Base-by-base conservation (phyloP, 2,888 invertebrate species). In the Cantharis rustica region DNA sequence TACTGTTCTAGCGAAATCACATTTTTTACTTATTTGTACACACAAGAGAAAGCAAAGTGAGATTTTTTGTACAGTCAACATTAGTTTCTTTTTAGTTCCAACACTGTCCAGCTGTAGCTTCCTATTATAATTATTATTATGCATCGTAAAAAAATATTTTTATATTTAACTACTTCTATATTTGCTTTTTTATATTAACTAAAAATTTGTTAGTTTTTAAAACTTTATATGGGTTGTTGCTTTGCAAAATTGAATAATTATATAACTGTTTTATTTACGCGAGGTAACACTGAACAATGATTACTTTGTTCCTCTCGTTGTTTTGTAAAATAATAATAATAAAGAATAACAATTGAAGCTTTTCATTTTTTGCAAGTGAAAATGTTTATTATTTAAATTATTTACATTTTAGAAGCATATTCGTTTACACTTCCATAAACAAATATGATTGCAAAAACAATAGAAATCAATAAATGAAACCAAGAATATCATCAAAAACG, bases 141-240 rank as follows among this genome's bases (percentile, higher is more conserved):
- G 73, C 76, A 71, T 31, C 31, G 31, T 31, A 31, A 31, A 73
- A 20, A 74, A 78, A 76, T 77, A 79, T 71, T 75, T 80, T 79
- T 77, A 70, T 77, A 77, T 64, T 68, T 76, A 71, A 77, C 71
- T 76, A 73, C 76, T 72, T 78, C 78, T 79, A 78, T 77, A 72
- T 73, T 27, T 69, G 73, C 74, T 73, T 66, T 68, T 66, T 69
- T 74, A 80, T 80, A 81, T 80, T 81, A 81, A 81, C 80, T 80
- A 68, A 17, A 61, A 70, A 68, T 23, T 80, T 80, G 77, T 79
- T 79, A 78, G 79, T 76, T 77, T 71, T 73, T 77, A 75, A 80
- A 72, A 75, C 61, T 80, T 79, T 80, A 75, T 79, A 77, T 78
- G 79, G 80, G 80, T 78, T 80, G 80, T 80, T 79, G 79, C 79